phyloP scores from a whole-genome alignment of 2,113 vertebrate genomes.

The Hirundichthys speculiger region DNA sequence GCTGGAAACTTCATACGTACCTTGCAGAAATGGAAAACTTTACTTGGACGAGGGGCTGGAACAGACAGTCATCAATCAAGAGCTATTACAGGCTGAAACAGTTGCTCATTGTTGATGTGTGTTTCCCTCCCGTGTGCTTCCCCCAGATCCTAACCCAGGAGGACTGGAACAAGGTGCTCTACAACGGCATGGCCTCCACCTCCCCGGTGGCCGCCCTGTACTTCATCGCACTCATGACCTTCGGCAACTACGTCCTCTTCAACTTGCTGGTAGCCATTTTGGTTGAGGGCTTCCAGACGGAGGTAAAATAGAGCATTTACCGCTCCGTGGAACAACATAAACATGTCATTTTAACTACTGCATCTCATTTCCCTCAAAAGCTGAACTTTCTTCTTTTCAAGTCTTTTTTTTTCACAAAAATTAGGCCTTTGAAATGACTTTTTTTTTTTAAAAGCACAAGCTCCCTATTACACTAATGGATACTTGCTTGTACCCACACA shows the following conservation, averaged over 20 bases:
- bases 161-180: slow-evolving; percentile 98
- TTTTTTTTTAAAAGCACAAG: slow-evolving; percentile 4
- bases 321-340: background rate
- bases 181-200: slow-evolving; percentile 98
- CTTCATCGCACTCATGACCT: slow-evolving; percentile 98
- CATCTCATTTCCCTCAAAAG: background rate
- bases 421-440: background rate
- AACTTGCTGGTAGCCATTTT: slow-evolving; percentile 98
- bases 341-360: background rate
- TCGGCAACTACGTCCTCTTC: slow-evolving; percentile 98
- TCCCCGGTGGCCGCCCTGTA: slow-evolving; percentile 95
- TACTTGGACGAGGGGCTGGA: too few species aligned
- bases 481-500: slow-evolving; percentile 9
- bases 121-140: background rate
- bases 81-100: background rate
- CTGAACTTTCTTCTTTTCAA: background rate
- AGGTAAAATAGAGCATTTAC: slow-evolving; percentile 79
- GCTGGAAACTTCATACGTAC: too few species aligned
- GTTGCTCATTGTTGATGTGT: background rate
- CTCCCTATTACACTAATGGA: slow-evolving; percentile 3
- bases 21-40: too few species aligned
- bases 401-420: background rate
- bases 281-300: slow-evolving; percentile 97
- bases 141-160: slow-evolving; percentile 97
- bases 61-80: too few species aligned